A percentile compares a stretch with the other conserved stretches of the same genome.
Conservation (phyloP, 2,888 invertebrate genomes). For the Eupelmus urozonus region DNA sequence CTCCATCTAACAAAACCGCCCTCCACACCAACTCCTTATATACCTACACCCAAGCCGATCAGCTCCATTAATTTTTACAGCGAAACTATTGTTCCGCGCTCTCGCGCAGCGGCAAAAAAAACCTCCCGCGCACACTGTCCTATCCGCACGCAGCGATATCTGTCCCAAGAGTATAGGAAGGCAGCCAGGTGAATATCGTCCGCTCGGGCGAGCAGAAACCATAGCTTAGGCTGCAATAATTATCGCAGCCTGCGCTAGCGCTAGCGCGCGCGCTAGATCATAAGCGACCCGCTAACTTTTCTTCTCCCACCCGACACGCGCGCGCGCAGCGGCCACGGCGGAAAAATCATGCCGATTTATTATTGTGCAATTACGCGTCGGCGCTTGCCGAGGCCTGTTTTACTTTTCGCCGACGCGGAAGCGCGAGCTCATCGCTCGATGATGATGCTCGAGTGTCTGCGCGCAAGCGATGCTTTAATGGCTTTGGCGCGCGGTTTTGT, state of each 20-base stretch:
- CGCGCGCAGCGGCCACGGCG: conserved; percentile 15
- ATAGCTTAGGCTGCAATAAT: conserved; percentile 13
- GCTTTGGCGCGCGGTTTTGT: too few relatives aligned
- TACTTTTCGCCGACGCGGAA: conserved; percentile 14
- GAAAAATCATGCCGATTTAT: conserved; percentile 54
- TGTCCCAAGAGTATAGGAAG: background rate
- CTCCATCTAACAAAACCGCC: too few relatives aligned
- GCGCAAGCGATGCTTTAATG: too few relatives aligned
- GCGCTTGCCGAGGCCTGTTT: conserved; percentile 30
- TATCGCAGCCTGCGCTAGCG: conserved; percentile 33
- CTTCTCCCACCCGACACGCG: background rate
- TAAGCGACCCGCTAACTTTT: conserved; percentile 50
- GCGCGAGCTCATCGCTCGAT: too few relatives aligned
- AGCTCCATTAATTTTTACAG: too few relatives aligned
- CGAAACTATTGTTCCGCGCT: background rate
- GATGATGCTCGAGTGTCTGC: too few relatives aligned
- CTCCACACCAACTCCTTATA: too few relatives aligned
- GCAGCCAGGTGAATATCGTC: conserved; percentile 14
- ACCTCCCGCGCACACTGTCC: background rate
- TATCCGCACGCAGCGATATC: background rate
- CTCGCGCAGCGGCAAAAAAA: background rate
- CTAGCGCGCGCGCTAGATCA: conserved; percentile 51
- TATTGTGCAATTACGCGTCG: conserved; percentile 51
- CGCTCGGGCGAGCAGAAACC: conserved; percentile 48
- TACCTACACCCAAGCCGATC: too few relatives aligned